phyloP scores from a whole-genome alignment of 37 sponge, comb jelly and placozoan genomes.

The Spongilla lacustris region DNA sequence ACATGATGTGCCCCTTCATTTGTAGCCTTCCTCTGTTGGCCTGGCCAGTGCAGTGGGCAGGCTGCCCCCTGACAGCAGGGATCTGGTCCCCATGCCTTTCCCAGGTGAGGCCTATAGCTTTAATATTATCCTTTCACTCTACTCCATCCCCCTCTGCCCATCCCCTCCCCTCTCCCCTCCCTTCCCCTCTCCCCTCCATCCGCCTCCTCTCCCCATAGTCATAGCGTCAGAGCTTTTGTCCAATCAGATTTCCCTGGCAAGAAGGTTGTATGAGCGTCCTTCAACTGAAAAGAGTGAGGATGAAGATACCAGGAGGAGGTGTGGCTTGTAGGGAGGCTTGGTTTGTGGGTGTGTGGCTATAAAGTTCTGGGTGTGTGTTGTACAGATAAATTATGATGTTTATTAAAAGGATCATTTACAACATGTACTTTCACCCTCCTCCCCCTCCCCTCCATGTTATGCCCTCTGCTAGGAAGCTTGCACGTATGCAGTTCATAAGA shows the following conservation, averaged over 20 bases:
- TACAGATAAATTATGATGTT: too few species aligned
- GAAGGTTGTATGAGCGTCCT: neutral
- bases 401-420: too few species aligned
- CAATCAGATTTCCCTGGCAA: neutral
- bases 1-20: neutral
- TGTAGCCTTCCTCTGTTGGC: neutral
- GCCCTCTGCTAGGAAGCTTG: too few species aligned
- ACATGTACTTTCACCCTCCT: too few species aligned
- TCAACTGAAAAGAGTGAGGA: neutral
- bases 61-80: conserved; percentile 6
- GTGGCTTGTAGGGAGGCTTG: too few species aligned
- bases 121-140: neutral
- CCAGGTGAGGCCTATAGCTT: neutral
- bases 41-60: neutral
- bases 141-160: too few species aligned
- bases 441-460: too few species aligned
- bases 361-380: too few species aligned
- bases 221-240: neutral
- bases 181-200: too few species aligned
- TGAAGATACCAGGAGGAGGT: neutral
- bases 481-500: too few species aligned
- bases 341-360: neutral
- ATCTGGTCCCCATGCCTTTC: neutral
- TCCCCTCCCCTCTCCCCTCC: too few species aligned
- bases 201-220: neutral